Percentiles rank a stretch among this genome's conserved stretches.
Evolutionary conservation across 2,888 invertebrate genomes (phyloP).

Genomic region (Drosophila pegasa): DNA sequence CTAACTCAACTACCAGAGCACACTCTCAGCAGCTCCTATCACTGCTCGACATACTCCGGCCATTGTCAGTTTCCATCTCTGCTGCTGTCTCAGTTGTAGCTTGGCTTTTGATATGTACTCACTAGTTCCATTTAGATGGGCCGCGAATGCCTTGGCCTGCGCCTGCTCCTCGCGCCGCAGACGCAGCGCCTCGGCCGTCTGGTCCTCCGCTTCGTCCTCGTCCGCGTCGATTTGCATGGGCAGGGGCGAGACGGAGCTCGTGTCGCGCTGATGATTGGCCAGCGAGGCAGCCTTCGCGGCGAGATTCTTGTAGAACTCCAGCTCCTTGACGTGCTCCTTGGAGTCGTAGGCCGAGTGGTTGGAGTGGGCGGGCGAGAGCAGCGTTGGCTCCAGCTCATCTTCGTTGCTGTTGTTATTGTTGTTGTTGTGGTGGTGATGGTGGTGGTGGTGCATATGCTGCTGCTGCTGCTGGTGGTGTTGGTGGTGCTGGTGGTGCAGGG

Average conservation of each 20-base stretch:
- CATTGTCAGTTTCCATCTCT: conserved; percentile 38
- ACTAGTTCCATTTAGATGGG: conserved; percentile 89
- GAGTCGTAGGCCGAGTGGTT: conserved; percentile 65
- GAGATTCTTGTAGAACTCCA: conserved; percentile 84
- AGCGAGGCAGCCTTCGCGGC: conserved; percentile 81
- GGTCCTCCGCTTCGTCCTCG: conserved; percentile 60
- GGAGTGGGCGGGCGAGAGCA: conserved; percentile 67
- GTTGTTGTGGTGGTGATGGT: conserved; percentile 41
- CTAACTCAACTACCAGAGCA: no score
- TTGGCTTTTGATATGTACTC: conserved; percentile 86
- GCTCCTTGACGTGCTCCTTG: conserved; percentile 82
- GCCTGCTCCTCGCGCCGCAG: conserved; percentile 72
- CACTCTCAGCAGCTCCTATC: no score
- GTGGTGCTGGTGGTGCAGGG: conserved; percentile 33
- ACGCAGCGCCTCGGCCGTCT: conserved; percentile 53
- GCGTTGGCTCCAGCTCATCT: conserved; percentile 63
- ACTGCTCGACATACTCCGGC: not conserved
- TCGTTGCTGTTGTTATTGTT: conserved; percentile 55
- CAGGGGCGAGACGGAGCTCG: conserved; percentile 56
- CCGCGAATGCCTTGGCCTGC: conserved; percentile 85
- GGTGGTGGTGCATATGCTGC: conserved; percentile 24
- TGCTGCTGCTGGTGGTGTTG: conserved; percentile 32
- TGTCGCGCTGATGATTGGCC: conserved; percentile 71
- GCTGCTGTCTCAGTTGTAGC: conserved; percentile 2
- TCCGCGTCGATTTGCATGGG: conserved; percentile 82